Base-by-base conservation (phyloP, 2,888 invertebrate genomes). In the Tridacna crocea region DNA sequence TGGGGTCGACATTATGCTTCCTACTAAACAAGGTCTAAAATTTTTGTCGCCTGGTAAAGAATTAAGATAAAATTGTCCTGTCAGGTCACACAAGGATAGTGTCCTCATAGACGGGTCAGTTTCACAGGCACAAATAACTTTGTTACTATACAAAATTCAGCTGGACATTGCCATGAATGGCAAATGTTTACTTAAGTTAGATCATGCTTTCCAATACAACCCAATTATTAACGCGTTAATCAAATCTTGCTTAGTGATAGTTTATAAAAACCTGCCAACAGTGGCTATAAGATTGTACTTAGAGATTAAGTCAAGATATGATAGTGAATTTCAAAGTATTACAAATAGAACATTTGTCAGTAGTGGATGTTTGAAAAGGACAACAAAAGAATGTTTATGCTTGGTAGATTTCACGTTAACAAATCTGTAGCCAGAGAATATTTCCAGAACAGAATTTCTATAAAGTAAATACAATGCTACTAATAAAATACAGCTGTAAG, bases 71-170 rank as follows among this genome's bases (percentile, higher is more conserved):
- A 36, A 8, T 4, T 36, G 36, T 8, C 61, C 61, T 36, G 15
- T 46, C 22, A 60, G 81, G 81, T 81, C 77, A 81, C 13, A 19
- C 70, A 27, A 81, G 81, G 81, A 77, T 74, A 81, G 70, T 74
- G 73, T 68, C 77, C 77, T 66, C 19, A 70, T 15, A 51, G 55
- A 24, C 17, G 55, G 78, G 73, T 78, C 78, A 78, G 51, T 66
- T 36, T 0, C 10, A 46, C 68, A 48, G 68, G 22, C 48, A 10
- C 48, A 48, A 46, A 68, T 68, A 68, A 15, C 22, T 68, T 47
- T 3, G 48, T 68, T 17, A 68, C 68, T 24, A 48, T 13, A 47
- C 22, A 68, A 10, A 3, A 8, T 65, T 68, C 22, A 48, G n/a
- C 68, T 68, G 68, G 68, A 47, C 68, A 48, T 68, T 47, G 2